Evolutionary conservation across 2,113 vertebrate species (phyloP).

Genomic region (Prinia subflava): DNA sequence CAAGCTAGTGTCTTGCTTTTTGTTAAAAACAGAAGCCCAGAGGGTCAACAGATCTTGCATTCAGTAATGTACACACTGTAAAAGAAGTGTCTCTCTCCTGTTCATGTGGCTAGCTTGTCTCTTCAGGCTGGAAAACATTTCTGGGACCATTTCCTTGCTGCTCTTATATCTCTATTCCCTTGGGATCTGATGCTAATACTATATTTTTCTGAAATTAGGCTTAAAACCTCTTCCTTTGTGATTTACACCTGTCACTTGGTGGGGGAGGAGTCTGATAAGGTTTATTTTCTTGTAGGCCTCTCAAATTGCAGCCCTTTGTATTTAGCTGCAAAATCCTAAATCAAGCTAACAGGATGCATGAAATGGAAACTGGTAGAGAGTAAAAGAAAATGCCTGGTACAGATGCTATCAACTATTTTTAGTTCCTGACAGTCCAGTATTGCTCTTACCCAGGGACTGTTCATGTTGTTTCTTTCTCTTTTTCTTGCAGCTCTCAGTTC

Average conservation of each 20-base stretch:
- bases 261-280: not conserved
- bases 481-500: not conserved
- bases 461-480: not conserved
- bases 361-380: not conserved
- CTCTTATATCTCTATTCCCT: not conserved
- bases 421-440: not conserved
- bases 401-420: not conserved
- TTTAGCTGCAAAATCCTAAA: not conserved
- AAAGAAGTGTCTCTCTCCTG: not conserved
- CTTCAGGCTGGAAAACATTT: not conserved
- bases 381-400: not conserved
- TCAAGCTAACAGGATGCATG: not conserved
- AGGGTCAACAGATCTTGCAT: not conserved
- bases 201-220: not conserved
- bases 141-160: not conserved
- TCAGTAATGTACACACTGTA: accelerated
- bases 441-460: not conserved
- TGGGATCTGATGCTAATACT: not conserved
- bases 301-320: not conserved
- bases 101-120: not conserved
- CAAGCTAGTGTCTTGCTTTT: not conserved
- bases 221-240: not conserved
- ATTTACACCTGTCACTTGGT: not conserved
- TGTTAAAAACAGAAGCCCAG: not conserved
- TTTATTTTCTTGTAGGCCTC: not conserved